phyloP scores from a whole-genome alignment of 2,888 invertebrate genomes.

The Oscheius sp. region DNA sequence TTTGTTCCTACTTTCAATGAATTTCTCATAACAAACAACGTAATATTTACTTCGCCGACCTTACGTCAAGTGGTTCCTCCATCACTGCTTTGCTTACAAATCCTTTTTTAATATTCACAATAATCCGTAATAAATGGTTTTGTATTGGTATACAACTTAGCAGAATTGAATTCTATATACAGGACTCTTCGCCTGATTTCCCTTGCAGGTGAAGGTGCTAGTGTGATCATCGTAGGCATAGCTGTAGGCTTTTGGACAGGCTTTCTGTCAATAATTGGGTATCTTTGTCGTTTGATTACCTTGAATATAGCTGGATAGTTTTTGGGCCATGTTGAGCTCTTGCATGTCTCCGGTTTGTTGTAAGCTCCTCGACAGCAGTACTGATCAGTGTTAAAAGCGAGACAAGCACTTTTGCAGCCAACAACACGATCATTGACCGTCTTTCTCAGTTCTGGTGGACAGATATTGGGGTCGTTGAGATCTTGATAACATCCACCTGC shows the following conservation, averaged over 20 bases:
- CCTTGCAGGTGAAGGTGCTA: conserved; percentile 73
- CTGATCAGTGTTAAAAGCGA: conserved; percentile 73
- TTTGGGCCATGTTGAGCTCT: conserved; percentile 71
- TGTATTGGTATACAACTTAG: no score
- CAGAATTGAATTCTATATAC: conserved; percentile 19
- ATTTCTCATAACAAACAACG: no score
- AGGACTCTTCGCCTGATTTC: conserved; percentile 18
- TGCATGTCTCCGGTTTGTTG: conserved; percentile 72
- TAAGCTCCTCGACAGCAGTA: conserved; percentile 74
- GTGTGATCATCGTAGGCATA: conserved; percentile 75
- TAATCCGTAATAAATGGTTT: not conserved
- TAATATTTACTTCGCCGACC: no score
- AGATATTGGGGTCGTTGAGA: conserved; percentile 31
- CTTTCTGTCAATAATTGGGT: not conserved
- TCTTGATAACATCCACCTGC: conserved; percentile 41
- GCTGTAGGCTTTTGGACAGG: conserved; percentile 75
- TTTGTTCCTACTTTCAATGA: no score
- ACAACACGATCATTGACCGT: conserved; percentile 39
- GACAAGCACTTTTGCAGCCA: conserved; percentile 74
- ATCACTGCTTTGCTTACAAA: no score
- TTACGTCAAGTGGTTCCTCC: no score
- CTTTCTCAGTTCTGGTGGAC: conserved; percentile 33
- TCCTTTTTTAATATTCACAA: no score
- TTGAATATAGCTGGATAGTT: conserved; percentile 71
- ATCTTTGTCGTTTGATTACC: not conserved